Evolutionary conservation across 2,888 invertebrate species (phyloP), one percentile per base, ranked within the genome.

Genomic region (Spialia ferax): DNA sequence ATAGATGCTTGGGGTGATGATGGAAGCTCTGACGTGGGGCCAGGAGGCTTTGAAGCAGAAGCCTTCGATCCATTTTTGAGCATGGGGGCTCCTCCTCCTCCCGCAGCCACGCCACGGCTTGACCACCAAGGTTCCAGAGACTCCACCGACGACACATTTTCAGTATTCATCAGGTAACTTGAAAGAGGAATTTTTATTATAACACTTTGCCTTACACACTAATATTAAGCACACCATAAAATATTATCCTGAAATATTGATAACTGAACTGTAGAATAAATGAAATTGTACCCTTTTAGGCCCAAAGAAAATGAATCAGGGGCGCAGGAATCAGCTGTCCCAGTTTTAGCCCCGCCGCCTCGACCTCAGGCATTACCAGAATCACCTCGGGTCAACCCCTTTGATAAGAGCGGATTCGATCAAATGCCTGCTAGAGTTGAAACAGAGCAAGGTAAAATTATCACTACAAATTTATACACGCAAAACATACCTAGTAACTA

Each of bases 51-150:
- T 60, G 95, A 93, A 65, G 96, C 96, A 63, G 96, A 96, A 72
- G 95, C 95, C 0, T 97, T 97, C 78, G 98, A 98, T 78, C 95
- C 96, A 0, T 97, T 98, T 87, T 92, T 98, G 65, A 96, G 96
- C 20, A 95, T 98, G 95, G 96, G 95, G 66, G 97, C 97, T 57
- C 97, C 97, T 0, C 96, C 94, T 0, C 95, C 95, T 1, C 96
- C 96, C 2, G 95, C 96, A 69, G 95, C 95, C 73, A 96, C 96
- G 0, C 96, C 96, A 2, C 94, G 95, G 29, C 93, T 94, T 42
- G 88, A 95, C 4, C 94, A 94, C 60, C 91, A 94, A 62, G 96
- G 95, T 29, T 97, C 97, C 0, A 95, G 94, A n/a, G 98, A 97
- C 76, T 97, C 97, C 0, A 95, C 96, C 52, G 96, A 96, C 70